phyloP scores from a whole-genome alignment of 2,113 vertebrate species.

The Myotis lucifugus region DNA sequence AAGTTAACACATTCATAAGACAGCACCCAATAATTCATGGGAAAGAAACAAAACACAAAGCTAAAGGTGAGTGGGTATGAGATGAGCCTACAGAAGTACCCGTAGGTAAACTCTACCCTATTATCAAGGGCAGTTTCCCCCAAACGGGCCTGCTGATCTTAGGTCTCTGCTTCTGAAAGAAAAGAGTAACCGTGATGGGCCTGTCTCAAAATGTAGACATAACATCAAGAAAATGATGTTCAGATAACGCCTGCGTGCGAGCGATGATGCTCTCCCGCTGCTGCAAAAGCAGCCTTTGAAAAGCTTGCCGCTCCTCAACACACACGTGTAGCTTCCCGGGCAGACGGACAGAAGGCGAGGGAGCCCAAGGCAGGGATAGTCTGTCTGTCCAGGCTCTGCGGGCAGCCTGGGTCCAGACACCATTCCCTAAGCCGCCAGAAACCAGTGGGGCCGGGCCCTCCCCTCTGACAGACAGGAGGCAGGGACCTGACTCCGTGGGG shows the following conservation, averaged over 20 bases:
- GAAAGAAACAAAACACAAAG: neutral
- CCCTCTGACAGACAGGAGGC: neutral
- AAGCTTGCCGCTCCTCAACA: neutral
- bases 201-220: constrained; percentile 43
- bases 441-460: neutral
- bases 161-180: constrained; percentile 4
- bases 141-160: neutral
- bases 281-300: neutral
- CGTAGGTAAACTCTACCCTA: neutral
- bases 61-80: neutral
- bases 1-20: neutral
- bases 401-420: neutral
- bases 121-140: neutral
- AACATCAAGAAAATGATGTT: constrained; percentile 56
- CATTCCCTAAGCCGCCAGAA: neutral
- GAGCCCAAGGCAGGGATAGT: constrained; percentile 29
- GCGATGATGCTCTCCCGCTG: neutral
- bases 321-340: neutral
- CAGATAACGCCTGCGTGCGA: neutral
- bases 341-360: neutral
- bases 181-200: neutral
- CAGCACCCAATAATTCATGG: neutral
- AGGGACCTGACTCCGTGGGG: neutral
- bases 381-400: neutral
- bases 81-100: too few relatives aligned